A percentile compares a stretch with the other conserved stretches of the same genome.
Conservation (phyloP, 2,113 vertebrate genomes). For the Beaufortia kweichowensis region DNA sequence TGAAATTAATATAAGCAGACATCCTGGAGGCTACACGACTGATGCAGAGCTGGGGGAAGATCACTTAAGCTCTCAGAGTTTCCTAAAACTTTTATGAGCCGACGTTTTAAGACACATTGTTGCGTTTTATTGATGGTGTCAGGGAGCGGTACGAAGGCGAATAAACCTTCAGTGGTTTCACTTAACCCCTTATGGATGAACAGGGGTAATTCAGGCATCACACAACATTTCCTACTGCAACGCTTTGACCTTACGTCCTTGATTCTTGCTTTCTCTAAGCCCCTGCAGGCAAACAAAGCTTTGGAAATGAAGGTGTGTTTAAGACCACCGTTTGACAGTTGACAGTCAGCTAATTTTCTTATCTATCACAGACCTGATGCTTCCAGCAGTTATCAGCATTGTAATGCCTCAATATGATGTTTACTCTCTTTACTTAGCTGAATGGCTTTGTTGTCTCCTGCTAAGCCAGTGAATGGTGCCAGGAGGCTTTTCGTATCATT, state of each 20-base stretch:
- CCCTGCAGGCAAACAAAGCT: slow-evolving; percentile 19
- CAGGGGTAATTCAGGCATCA: slow-evolving; percentile 64
- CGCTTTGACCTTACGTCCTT: slow-evolving; percentile 21
- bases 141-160: slow-evolving; percentile 77
- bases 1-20: slow-evolving; percentile 99
- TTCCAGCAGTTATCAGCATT: slow-evolving; percentile 39
- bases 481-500: slow-evolving; percentile 45
- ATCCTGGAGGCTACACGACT: slow-evolving; percentile 80
- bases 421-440: slow-evolving; percentile 30
- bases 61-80: slow-evolving; percentile 90
- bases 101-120: slow-evolving; percentile 86
- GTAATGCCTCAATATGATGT: slow-evolving; percentile 21
- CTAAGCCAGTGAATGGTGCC: slow-evolving; percentile 31
- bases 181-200: slow-evolving; percentile 77
- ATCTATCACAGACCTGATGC: slow-evolving; percentile 14
- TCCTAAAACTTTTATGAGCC: slow-evolving; percentile 93
- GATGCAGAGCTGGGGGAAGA: slow-evolving; percentile 78
- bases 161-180: slow-evolving; percentile 82
- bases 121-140: slow-evolving; percentile 83
- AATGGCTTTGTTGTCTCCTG: slow-evolving; percentile 17
- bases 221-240: slow-evolving; percentile 7
- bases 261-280: slow-evolving; percentile 34
- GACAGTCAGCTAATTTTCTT: slow-evolving; percentile 46
- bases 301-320: slow-evolving; percentile 1
- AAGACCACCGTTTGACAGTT: slow-evolving; percentile 1